Conservation (phyloP, 2,888 invertebrate genomes). For the Nebria brevicollis region DNA sequence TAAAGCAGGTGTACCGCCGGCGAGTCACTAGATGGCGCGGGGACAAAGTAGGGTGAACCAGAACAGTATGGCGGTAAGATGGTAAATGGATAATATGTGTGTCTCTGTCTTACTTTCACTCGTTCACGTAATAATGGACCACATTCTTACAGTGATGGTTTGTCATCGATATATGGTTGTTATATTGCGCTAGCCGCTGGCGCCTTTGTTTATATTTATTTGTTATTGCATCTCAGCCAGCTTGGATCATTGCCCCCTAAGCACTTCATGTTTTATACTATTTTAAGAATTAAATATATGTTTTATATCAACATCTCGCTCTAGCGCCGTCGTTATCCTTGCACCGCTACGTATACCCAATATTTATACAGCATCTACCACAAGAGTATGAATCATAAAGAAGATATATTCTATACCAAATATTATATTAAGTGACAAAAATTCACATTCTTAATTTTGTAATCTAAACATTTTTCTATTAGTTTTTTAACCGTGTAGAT, state of each 20-base stretch:
- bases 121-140: conserved; percentile 4
- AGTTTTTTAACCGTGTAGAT: too few species aligned
- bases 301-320: neutral
- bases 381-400: too few species aligned
- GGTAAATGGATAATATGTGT: conserved; percentile 8
- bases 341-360: too few species aligned
- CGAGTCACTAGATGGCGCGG: conserved; percentile 13
- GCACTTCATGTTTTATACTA: neutral
- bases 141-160: neutral
- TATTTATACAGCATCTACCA: too few species aligned
- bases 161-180: neutral
- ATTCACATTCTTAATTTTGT: too few species aligned
- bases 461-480: too few species aligned
- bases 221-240: neutral
- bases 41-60: conserved; percentile 6
- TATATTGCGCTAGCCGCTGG: conserved; percentile 10
- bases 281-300: neutral
- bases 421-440: too few species aligned
- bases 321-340: neutral
- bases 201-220: conserved; percentile 29
- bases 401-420: too few species aligned
- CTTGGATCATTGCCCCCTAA: neutral
- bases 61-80: conserved; percentile 4
- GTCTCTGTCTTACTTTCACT: conserved; percentile 36
- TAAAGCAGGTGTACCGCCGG: conserved; percentile 32